Evolutionary conservation across 2,113 vertebrate genomes (phyloP).

Genomic region (Rhinolophus ferrumequinum): DNA sequence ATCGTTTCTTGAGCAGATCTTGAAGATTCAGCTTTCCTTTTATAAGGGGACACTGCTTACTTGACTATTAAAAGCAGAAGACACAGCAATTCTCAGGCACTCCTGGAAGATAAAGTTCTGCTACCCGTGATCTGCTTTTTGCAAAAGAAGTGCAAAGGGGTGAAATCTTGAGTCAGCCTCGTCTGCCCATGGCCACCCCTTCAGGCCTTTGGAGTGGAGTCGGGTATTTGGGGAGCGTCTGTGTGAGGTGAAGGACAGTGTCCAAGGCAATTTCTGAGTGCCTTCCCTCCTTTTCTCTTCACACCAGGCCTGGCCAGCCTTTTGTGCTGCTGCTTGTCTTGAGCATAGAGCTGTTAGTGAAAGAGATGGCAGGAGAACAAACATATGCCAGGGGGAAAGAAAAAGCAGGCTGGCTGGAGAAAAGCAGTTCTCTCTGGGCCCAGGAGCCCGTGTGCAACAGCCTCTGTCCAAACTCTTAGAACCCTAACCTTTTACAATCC

Average conservation of each 20-base stretch:
- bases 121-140: background rate
- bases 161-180: background rate
- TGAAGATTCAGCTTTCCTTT: background rate
- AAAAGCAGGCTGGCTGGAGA: background rate
- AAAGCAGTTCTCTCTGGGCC: background rate
- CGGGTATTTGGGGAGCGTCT: background rate
- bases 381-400: background rate
- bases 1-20: background rate
- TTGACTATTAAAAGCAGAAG: background rate
- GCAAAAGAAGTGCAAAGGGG: background rate
- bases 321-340: background rate
- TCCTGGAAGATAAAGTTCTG: background rate
- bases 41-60: background rate
- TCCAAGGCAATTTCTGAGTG: background rate
- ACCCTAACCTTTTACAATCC: background rate
- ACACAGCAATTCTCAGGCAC: background rate
- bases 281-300: background rate
- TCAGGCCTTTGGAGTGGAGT: background rate
- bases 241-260: background rate
- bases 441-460: background rate
- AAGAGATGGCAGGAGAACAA: background rate
- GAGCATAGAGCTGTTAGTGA: background rate
- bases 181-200: fast-evolving
- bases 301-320: background rate
- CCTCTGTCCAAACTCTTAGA: background rate